phyloP scores from a whole-genome alignment of 2,113 vertebrate species.

The Cygnus buccinator region DNA sequence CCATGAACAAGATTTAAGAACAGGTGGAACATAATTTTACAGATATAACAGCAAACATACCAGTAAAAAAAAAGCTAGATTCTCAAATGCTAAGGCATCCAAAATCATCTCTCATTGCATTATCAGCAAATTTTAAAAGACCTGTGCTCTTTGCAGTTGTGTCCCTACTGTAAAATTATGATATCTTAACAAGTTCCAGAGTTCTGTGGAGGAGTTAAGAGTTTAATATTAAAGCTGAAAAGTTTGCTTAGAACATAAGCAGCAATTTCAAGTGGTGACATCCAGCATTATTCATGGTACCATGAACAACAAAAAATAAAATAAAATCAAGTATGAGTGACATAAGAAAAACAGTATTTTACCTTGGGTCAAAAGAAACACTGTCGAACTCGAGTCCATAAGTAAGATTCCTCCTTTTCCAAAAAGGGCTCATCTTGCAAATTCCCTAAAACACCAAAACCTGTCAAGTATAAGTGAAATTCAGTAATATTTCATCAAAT shows the following conservation, averaged over 20 bases:
- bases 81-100: neutral
- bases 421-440: neutral
- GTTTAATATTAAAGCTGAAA: neutral
- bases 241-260: neutral
- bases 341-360: neutral
- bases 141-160: neutral
- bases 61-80: neutral
- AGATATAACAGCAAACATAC: neutral
- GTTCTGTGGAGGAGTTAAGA: neutral
- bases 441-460: neutral
- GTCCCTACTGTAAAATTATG: neutral
- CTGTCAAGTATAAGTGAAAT: neutral
- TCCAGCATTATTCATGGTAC: neutral
- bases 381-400: neutral
- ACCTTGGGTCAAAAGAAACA: neutral
- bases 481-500: neutral
- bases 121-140: neutral
- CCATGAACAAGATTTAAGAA: neutral
- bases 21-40: neutral
- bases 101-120: neutral
- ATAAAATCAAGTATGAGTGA: neutral
- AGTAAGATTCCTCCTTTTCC: neutral
- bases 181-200: neutral
- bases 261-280: neutral
- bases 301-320: neutral